These are phyloP conservation scores for Acronicta psi DNA, from an alignment of 2,888 invertebrate species.

Conservation along the genomic window DNA sequence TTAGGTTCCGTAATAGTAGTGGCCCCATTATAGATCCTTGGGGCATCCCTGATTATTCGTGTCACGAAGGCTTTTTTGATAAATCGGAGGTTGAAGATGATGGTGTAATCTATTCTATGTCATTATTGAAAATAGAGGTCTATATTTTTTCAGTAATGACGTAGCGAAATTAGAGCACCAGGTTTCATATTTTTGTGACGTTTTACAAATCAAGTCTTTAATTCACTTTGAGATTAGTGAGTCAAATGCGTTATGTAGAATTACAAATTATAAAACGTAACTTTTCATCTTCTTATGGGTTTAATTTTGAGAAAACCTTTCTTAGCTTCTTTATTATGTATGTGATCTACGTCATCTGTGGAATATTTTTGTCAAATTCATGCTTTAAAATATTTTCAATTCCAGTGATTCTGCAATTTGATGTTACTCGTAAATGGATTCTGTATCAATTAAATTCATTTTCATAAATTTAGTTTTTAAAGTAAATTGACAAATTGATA, in stretches of 20 bases:
- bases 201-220: neutral
- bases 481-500: too few relatives aligned
- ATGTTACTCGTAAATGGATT: too few relatives aligned
- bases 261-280: neutral
- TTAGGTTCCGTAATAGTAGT: slow-evolving; percentile 20
- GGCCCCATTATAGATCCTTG: slow-evolving; percentile 31
- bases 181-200: neutral
- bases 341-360: too few relatives aligned
- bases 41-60: slow-evolving; percentile 25
- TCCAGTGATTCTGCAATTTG: too few relatives aligned
- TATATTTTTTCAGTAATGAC: slow-evolving; percentile 14
- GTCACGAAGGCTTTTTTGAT: slow-evolving; percentile 32
- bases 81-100: slow-evolving; percentile 10
- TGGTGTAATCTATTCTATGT: slow-evolving; percentile 31
- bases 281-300: neutral
- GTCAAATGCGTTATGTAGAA: neutral
- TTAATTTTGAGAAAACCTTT: too few relatives aligned
- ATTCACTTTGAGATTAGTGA: neutral
- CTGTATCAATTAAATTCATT: too few relatives aligned
- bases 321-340: too few relatives aligned
- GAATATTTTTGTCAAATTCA: too few relatives aligned
- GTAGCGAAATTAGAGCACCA: slow-evolving; percentile 10
- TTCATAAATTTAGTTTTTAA: too few relatives aligned
- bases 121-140: slow-evolving; percentile 9
- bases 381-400: too few relatives aligned